Percentiles rank a stretch among this genome's conserved stretches.
These are phyloP conservation scores for Agrilus planipennis DNA, from an alignment of 1,140 invertebrate species.

Conservation along the genomic window DNA sequence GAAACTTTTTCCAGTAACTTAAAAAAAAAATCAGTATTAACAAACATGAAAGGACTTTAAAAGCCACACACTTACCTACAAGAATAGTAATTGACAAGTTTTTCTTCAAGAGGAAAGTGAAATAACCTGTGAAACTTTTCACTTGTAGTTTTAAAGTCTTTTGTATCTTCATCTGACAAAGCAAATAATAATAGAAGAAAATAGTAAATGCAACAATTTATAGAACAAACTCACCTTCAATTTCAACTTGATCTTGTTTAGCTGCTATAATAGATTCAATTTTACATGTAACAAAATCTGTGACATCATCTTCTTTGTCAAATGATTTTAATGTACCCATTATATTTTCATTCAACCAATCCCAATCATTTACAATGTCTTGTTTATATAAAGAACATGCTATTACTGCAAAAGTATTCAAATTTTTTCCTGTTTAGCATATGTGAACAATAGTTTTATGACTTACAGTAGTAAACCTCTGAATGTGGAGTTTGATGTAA, in stretches of 20 bases:
- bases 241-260: constrained; percentile 35
- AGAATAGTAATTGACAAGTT: constrained; percentile 87
- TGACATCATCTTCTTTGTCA: constrained; percentile 88
- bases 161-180: constrained; percentile 65
- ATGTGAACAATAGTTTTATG: neutral
- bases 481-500: constrained; percentile 86
- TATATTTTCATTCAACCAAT: constrained; percentile 84
- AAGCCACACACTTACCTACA: constrained; percentile 59
- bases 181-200: constrained; percentile 11
- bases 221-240: constrained; percentile 26
- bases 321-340: constrained; percentile 77
- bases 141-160: constrained; percentile 66
- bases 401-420: constrained; percentile 51
- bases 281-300: constrained; percentile 93
- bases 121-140: constrained; percentile 85
- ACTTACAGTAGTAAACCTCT: constrained; percentile 83
- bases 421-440: neutral
- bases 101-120: constrained; percentile 85
- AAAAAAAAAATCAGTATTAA: constrained; percentile 26
- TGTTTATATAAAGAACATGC: constrained; percentile 72
- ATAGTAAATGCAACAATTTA: neutral
- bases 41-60: constrained; percentile 10
- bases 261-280: constrained; percentile 83
- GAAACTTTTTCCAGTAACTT: constrained; percentile 89
- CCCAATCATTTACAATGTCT: constrained; percentile 88